Evolutionary conservation across 2,888 invertebrate genomes (phyloP).

Genomic region (Venusia cambrica): DNA sequence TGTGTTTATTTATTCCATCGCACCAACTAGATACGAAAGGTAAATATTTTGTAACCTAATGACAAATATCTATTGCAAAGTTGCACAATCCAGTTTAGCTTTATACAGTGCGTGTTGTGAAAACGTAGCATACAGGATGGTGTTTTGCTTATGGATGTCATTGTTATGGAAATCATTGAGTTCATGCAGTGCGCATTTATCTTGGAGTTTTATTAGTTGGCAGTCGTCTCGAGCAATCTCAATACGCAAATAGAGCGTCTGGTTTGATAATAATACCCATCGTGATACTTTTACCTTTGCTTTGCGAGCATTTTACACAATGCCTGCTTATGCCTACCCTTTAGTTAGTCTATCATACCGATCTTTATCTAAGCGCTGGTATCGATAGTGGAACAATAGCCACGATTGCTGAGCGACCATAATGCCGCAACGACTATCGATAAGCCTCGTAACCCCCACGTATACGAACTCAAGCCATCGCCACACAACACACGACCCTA

Average conservation of each 20-base stretch:
- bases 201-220: slow-evolving; percentile 14
- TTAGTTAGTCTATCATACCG: slow-evolving; percentile 31
- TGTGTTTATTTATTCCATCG: slow-evolving; percentile 62
- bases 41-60: slow-evolving; percentile 65
- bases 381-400: slow-evolving; percentile 62
- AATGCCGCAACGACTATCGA: slow-evolving; percentile 55
- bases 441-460: slow-evolving; percentile 56
- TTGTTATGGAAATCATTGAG: slow-evolving; percentile 53
- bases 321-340: slow-evolving; percentile 34
- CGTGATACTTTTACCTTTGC: slow-evolving; percentile 9
- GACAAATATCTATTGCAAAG: slow-evolving; percentile 42
- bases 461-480: background rate
- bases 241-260: slow-evolving; percentile 19
- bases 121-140: slow-evolving; percentile 42
- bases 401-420: slow-evolving; percentile 46
- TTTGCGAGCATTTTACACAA: slow-evolving; percentile 14
- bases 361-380: slow-evolving; percentile 52
- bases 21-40: slow-evolving; percentile 54
- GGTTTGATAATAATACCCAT: slow-evolving; percentile 20
- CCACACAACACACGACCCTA: slow-evolving; percentile 14
- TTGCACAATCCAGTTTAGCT: slow-evolving; percentile 47
- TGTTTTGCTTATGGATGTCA: slow-evolving; percentile 39
- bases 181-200: slow-evolving; percentile 30
- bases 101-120: slow-evolving; percentile 45
- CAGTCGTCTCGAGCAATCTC: slow-evolving; percentile 7